phyloP scores from a whole-genome alignment of 2,113 vertebrate species.

The Campylomormyrus tamandua region DNA sequence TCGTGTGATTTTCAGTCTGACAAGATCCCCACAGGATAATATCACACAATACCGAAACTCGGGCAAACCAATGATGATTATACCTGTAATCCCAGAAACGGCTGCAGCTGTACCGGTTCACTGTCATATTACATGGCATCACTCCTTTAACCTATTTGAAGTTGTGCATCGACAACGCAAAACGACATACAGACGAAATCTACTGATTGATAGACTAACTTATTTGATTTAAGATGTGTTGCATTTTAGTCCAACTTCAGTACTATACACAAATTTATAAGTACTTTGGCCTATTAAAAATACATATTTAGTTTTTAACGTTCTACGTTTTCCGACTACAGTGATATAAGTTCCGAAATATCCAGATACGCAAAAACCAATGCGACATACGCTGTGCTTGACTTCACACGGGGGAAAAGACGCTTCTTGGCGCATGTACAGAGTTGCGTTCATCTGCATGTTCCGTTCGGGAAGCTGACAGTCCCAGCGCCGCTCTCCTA shows the following conservation, averaged over 20 bases:
- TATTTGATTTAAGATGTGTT: constrained; percentile 4
- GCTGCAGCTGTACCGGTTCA: not conserved
- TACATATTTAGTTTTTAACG: not conserved
- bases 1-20: not conserved
- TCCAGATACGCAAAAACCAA: not conserved
- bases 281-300: constrained; percentile 6
- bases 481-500: not conserved
- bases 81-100: not conserved
- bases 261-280: not conserved
- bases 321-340: not conserved
- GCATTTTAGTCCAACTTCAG: not conserved
- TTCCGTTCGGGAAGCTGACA: not conserved
- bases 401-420: not conserved
- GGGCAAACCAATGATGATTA: not conserved
- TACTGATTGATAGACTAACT: constrained; percentile 8
- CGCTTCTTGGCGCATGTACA: not conserved
- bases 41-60: not conserved
- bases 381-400: not conserved
- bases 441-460: not conserved
- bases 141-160: not conserved
- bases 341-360: not conserved
- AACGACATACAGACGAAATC: not conserved
- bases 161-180: not conserved
- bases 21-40: not conserved
- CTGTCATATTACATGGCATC: not conserved